phyloP scores from a whole-genome alignment of 2,797 vertebrate species.

The Serranus cabrilla region DNA sequence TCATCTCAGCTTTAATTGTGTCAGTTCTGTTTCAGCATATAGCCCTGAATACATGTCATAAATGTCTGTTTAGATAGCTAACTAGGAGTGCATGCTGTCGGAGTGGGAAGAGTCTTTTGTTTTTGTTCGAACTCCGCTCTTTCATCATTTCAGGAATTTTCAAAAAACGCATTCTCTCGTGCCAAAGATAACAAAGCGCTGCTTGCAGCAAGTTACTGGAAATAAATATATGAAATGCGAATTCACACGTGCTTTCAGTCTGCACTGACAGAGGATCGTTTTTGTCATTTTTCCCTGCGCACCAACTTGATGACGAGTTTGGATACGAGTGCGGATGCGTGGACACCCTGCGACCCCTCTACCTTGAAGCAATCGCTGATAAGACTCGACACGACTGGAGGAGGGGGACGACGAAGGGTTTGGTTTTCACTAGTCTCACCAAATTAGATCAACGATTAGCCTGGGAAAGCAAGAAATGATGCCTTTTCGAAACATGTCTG shows the following conservation, averaged over 20 bases:
- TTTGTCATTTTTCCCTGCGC: conserved; percentile 54
- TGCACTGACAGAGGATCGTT: conserved; percentile 30
- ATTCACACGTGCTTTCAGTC: conserved; percentile 44
- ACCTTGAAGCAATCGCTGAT: conserved; percentile 42
- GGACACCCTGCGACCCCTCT: conserved; percentile 19
- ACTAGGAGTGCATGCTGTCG: conserved; percentile 61
- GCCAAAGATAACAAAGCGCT: conserved; percentile 14
- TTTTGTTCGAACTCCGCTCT: background rate
- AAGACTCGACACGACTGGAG: conserved; percentile 28
- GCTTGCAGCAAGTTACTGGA: conserved; percentile 32
- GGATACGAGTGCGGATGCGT: background rate
- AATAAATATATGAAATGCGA: conserved; percentile 49
- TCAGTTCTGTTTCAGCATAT: conserved; percentile 43
- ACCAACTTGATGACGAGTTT: background rate
- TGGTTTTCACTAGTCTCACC: conserved; percentile 42
- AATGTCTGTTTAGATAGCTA: conserved; percentile 29
- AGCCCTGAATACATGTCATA: conserved; percentile 45
- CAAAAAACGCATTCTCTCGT: conserved; percentile 51
- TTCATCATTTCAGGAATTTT: conserved; percentile 39
- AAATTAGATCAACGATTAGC: conserved; percentile 52
- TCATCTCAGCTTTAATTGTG: conserved; percentile 17
- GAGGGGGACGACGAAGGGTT: conserved; percentile 9
- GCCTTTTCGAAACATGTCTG: conserved; percentile 33
- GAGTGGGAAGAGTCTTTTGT: conserved; percentile 4
- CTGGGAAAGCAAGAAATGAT: conserved; percentile 28